Conservation (phyloP, 2,113 vertebrate species). For the Zootoca vivipara region DNA sequence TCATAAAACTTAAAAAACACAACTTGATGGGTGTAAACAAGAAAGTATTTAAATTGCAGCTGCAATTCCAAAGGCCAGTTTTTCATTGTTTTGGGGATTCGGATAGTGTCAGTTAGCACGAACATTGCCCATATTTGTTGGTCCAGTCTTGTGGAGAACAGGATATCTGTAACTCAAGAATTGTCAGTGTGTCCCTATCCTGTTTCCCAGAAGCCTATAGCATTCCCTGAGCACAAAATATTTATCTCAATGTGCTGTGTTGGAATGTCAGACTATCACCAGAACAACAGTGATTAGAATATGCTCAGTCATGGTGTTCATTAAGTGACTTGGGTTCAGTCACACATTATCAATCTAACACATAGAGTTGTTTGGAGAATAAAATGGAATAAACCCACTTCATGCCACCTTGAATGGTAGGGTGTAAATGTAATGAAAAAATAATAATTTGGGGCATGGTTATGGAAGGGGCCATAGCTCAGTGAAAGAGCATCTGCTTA, state of each 20-base stretch:
- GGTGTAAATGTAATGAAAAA: not conserved
- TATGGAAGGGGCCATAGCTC: not conserved
- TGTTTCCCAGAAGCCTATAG: not conserved
- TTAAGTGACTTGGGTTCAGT: not conserved
- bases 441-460: not conserved
- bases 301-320: not conserved
- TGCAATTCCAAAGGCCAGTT: slow-evolving; percentile 19
- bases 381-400: not conserved
- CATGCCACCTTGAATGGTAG: not conserved
- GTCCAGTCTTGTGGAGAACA: not conserved
- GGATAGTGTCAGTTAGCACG: not conserved
- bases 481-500: not conserved
- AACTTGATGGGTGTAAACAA: slow-evolving; percentile 1
- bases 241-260: not conserved
- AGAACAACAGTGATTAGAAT: not conserved
- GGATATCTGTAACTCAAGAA: not conserved
- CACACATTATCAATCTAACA: not conserved
- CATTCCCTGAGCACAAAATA: not conserved
- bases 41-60: slow-evolving; percentile 30
- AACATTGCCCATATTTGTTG: not conserved
- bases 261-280: not conserved
- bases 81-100: slow-evolving; percentile 21
- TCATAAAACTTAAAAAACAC: slow-evolving; percentile 19
- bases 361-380: not conserved
- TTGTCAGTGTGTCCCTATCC: not conserved